Evolutionary conservation across 2,797 vertebrate genomes (phyloP).

Genomic region (Macropodus opercularis): DNA sequence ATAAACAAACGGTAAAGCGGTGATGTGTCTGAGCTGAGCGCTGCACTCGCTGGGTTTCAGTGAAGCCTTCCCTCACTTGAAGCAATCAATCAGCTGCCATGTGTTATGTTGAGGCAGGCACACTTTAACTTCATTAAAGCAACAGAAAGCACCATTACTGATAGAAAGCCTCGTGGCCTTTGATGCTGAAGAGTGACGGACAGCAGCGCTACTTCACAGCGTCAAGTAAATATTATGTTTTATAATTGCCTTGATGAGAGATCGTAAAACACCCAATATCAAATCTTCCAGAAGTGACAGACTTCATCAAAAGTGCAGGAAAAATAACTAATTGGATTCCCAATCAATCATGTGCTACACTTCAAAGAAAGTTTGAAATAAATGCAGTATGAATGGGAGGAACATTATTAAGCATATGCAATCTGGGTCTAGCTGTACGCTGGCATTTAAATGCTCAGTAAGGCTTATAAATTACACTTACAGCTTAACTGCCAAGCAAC

Average conservation of each 20-base stretch:
- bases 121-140: slow-evolving; percentile 23
- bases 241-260: slow-evolving; percentile 23
- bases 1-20: slow-evolving; percentile 26
- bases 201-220: slow-evolving; percentile 12
- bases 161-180: slow-evolving; percentile 29
- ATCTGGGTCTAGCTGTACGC: background rate
- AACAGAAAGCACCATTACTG: slow-evolving; percentile 24
- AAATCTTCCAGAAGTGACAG: slow-evolving; percentile 9
- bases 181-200: slow-evolving; percentile 24
- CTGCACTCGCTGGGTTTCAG: slow-evolving; percentile 1
- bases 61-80: slow-evolving; percentile 18
- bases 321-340: slow-evolving; percentile 33
- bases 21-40: background rate
- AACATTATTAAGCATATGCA: background rate
- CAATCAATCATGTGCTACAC: background rate
- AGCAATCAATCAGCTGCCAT: slow-evolving; percentile 13
- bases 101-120: slow-evolving; percentile 9
- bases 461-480: slow-evolving; percentile 7
- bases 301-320: slow-evolving; percentile 17
- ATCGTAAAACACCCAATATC: slow-evolving; percentile 43
- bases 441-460: slow-evolving; percentile 1
- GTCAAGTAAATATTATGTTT: slow-evolving; percentile 15
- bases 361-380: slow-evolving; percentile 3
- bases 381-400: background rate
- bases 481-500: background rate